Percentiles rank a stretch among this genome's conserved stretches.
Conservation (phyloP, 2,888 invertebrate genomes). For the Rapana venosa region DNA sequence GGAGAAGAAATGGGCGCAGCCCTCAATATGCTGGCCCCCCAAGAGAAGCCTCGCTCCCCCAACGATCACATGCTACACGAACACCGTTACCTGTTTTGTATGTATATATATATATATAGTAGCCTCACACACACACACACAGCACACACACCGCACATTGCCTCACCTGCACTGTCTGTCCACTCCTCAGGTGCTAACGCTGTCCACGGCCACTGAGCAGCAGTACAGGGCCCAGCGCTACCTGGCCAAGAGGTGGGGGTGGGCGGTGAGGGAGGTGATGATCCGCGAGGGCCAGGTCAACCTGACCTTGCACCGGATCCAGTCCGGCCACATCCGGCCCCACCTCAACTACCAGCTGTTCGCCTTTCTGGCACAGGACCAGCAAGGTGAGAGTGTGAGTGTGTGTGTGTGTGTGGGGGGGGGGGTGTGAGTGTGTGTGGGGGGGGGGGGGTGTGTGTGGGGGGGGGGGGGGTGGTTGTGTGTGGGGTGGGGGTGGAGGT, state of each 20-base stretch:
- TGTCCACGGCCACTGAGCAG: conserved; percentile 56
- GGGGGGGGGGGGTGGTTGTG: neutral
- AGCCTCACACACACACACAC: too few species aligned
- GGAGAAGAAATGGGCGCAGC: too few species aligned
- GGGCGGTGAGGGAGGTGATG: conserved; percentile 48
- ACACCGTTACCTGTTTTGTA: too few species aligned
- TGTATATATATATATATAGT: too few species aligned
- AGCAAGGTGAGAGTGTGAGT: conserved; percentile 17
- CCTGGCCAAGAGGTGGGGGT: conserved; percentile 42
- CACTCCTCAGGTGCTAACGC: conserved; percentile 50
- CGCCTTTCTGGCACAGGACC: conserved; percentile 46
- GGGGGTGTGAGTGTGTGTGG: neutral
- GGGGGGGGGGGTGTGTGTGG: neutral
- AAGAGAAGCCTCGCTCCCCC: too few species aligned
- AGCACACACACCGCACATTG: too few species aligned
- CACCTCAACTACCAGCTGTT: conserved; percentile 56
- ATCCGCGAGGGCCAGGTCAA: conserved; percentile 50
- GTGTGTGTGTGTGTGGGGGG: neutral
- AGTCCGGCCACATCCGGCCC: conserved; percentile 45
- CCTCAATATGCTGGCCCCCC: too few species aligned
- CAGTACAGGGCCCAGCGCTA: conserved; percentile 47
- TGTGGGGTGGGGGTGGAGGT: neutral
- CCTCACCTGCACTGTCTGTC: too few species aligned
- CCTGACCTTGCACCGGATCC: conserved; percentile 51
- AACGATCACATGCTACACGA: too few species aligned